A percentile compares a stretch with the other conserved stretches of the same genome.
These are phyloP conservation scores for Hydrotaea diabolus DNA, from an alignment of 2,888 invertebrate genomes.

Conservation along the genomic window DNA sequence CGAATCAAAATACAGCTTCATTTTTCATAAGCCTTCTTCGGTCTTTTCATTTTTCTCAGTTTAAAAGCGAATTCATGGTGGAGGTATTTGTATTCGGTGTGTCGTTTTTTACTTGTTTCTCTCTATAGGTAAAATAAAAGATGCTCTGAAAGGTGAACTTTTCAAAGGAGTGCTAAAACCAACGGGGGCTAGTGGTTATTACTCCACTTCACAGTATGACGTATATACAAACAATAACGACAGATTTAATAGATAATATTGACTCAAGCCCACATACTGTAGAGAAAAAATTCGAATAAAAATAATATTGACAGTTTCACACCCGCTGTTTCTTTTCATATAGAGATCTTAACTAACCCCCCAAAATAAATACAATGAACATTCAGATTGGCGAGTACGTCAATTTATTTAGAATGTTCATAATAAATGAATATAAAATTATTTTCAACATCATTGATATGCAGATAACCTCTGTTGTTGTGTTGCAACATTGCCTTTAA, in stretches of 20 bases:
- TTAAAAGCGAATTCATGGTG: no score
- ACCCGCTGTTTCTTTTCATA: slow-evolving; percentile 54
- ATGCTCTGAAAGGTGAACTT: no score
- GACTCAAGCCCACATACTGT: no score
- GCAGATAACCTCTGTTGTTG: slow-evolving; percentile 58
- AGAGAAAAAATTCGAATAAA: slow-evolving; percentile 2
- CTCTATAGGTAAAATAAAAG: no score
- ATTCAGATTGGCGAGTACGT: background rate
- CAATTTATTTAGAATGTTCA: background rate
- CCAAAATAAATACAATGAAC: slow-evolving; percentile 25
- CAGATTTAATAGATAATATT: background rate
- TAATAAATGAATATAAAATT: slow-evolving; percentile 37
- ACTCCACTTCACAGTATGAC: background rate
- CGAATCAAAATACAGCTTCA: no score
- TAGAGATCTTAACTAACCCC: slow-evolving; percentile 26
- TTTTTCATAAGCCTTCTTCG: no score
- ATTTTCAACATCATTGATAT: slow-evolving; percentile 64
- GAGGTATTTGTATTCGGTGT: no score
- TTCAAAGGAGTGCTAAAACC: background rate
- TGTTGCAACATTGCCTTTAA: slow-evolving; percentile 35
- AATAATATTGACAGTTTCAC: slow-evolving; percentile 49
- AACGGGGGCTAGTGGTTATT: background rate
- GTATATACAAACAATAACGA: background rate
- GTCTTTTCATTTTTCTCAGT: no score
- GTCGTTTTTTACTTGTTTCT: no score